Percentiles rank a stretch among this genome's conserved stretches.
phyloP scores from a whole-genome alignment of 2,797 vertebrate species.

The Eremophila alpestris region DNA sequence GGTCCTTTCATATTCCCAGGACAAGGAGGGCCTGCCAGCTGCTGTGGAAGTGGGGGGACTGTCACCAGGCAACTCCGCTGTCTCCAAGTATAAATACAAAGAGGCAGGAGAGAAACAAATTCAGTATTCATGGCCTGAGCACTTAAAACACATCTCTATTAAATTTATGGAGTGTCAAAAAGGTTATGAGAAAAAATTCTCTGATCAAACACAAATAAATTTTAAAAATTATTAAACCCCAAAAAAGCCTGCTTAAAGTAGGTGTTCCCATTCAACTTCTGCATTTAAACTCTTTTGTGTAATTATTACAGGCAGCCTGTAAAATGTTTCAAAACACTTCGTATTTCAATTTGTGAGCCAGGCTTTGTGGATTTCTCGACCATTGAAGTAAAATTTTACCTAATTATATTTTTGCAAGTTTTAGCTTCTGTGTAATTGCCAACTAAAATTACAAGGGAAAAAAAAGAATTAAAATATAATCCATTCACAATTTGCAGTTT shows the following conservation, averaged over 20 bases:
- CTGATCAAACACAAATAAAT: slow-evolving; percentile 6
- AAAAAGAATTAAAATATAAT: neutral
- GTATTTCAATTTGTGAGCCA: neutral
- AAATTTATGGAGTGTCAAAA: slow-evolving; percentile 56
- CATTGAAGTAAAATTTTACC: neutral
- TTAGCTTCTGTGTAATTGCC: neutral
- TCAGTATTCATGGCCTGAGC: slow-evolving; percentile 27
- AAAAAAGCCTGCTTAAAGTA: neutral
- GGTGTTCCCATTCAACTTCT: neutral
- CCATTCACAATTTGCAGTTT: slow-evolving; percentile 11
- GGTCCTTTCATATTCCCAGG: slow-evolving; percentile 21
- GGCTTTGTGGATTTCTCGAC: neutral
- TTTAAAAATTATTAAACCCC: neutral
- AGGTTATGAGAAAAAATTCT: slow-evolving; percentile 23
- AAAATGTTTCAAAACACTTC: neutral
- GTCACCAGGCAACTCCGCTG: slow-evolving; percentile 62
- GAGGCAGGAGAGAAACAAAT: slow-evolving; percentile 38
- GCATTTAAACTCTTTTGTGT: neutral
- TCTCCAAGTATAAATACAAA: slow-evolving; percentile 32
- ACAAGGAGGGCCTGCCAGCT: slow-evolving; percentile 54
- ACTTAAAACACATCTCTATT: slow-evolving; percentile 46
- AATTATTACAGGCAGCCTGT: slow-evolving; percentile 9
- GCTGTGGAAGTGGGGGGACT: slow-evolving; percentile 49
- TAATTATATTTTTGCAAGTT: neutral
- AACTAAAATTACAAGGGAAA: neutral